Evolutionary conservation across 2,888 invertebrate genomes (phyloP), one percentile per base, ranked within the genome.

Genomic region (Phorcus lineatus): DNA sequence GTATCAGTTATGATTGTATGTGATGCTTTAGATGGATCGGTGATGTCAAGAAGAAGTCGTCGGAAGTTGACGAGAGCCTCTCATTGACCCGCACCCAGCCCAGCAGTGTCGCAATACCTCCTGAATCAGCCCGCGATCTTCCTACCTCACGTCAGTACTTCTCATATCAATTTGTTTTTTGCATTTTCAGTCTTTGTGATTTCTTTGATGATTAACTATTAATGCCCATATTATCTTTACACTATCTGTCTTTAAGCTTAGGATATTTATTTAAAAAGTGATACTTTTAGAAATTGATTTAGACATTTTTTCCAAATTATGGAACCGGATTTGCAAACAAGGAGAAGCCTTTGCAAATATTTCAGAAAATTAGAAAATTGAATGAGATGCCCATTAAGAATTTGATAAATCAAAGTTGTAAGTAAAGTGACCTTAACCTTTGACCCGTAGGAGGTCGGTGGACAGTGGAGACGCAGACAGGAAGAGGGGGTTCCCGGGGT

Each of bases 361-460:
- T n/a, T n/a, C n/a, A n/a, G n/a, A n/a, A n/a, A n/a, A n/a, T n/a
- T n/a, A n/a, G n/a, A n/a, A n/a, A n/a, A n/a, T n/a, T n/a, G n/a
- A n/a, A n/a, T n/a, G n/a, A n/a, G 47, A 47, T 47, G 47, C 13
- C 47, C 11, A 4, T 36, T 36, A 36, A 36, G 36, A 36, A 4
- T 36, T 2, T 36, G 36, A 36, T 36, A 4, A 2, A 36, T 36
- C 7, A 36, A 36, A 4, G 7, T 4, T 2, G 7, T 36, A 7
- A 36, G 47, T 11, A 6, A 6, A 9, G 11, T 47, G 22, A 16
- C 13, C 62, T 62, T 62, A 24, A 62, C 28, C 28, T 62, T 28
- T 24, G 2, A 77, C 31, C 82, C 82, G 13, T 82, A 91, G 91
- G 87, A 47, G 91, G 91, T 57, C 83, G 82, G 24, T 90, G 90